Evolutionary conservation across 2,113 vertebrate genomes (phyloP).

Genomic region (Pollimyrus isidori): DNA sequence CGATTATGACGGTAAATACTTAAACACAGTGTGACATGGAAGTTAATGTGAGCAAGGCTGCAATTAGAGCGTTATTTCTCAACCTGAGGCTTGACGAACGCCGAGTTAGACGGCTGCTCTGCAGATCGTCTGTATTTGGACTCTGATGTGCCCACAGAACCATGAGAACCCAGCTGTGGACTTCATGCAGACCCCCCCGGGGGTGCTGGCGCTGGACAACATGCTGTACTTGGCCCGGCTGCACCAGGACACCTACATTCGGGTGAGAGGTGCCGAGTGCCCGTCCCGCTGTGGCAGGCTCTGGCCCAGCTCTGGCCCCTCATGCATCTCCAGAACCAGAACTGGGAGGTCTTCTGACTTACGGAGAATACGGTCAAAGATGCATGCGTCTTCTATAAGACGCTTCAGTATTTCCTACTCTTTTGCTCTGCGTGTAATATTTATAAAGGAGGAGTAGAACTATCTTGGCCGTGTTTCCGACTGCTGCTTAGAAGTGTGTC

Average conservation of each 20-base stretch:
- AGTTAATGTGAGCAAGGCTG: not conserved
- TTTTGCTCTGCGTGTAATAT: not conserved
- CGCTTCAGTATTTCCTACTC: not conserved
- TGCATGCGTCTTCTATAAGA: not conserved
- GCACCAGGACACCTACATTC: slow-evolving; percentile 93
- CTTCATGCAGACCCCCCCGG: slow-evolving; percentile 92
- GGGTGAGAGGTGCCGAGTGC: slow-evolving; percentile 56
- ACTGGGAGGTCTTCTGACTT: not conserved
- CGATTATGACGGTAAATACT: not conserved
- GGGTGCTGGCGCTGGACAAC: slow-evolving; percentile 94
- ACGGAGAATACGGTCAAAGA: not conserved
- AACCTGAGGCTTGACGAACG: not conserved
- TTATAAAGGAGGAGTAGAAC: not conserved
- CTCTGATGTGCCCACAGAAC: slow-evolving; percentile 64
- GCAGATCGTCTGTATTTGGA: not conserved
- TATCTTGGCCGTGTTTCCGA: not conserved
- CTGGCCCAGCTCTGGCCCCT: not conserved
- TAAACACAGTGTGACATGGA: not conserved
- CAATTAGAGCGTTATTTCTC: not conserved
- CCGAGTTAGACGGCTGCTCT: not conserved
- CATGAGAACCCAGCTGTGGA: slow-evolving; percentile 94
- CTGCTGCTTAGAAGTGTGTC: not conserved
- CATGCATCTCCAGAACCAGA: not conserved
- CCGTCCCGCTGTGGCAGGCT: not conserved
- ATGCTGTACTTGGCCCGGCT: slow-evolving; percentile 93